A percentile compares a stretch with the other conserved stretches of the same genome.
phyloP scores from a whole-genome alignment of 2,797 vertebrate genomes.

The Netta rufina region DNA sequence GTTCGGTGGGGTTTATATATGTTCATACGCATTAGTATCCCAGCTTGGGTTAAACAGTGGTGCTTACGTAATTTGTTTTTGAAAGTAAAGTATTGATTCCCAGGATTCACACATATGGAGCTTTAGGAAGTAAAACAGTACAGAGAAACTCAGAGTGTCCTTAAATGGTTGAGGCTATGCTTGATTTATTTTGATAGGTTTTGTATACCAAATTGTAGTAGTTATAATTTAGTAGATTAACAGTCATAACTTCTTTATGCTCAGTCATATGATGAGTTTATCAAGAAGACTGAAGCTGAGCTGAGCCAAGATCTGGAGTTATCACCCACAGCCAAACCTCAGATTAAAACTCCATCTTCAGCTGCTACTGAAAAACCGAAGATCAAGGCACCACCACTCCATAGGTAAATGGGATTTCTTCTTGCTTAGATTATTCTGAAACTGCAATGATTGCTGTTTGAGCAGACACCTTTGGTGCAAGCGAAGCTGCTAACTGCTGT shows the following conservation, averaged over 20 bases:
- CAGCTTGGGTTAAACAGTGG: neutral
- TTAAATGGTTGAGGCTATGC: neutral
- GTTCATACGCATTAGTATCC: neutral
- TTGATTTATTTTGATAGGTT: neutral
- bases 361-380: constrained; percentile 81
- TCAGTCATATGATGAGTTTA: constrained; percentile 94
- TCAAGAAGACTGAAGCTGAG: constrained; percentile 95
- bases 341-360: constrained; percentile 83
- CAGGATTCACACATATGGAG: neutral
- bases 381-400: constrained; percentile 79
- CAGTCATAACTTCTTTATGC: constrained; percentile 5
- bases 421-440: neutral
- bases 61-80: neutral
- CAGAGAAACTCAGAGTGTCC: neutral
- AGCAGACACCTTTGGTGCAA: neutral
- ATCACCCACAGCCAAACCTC: constrained; percentile 81
- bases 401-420: constrained; percentile 79
- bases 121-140: neutral
- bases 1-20: neutral
- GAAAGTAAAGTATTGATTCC: neutral
- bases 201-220: neutral
- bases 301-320: constrained; percentile 86
- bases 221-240: neutral
- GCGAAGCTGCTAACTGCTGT: neutral
- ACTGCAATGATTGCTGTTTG: neutral